A percentile compares a stretch with the other conserved stretches of the same genome.
Conservation (phyloP, 1,140 invertebrate genomes). For the Magallana gigas region DNA sequence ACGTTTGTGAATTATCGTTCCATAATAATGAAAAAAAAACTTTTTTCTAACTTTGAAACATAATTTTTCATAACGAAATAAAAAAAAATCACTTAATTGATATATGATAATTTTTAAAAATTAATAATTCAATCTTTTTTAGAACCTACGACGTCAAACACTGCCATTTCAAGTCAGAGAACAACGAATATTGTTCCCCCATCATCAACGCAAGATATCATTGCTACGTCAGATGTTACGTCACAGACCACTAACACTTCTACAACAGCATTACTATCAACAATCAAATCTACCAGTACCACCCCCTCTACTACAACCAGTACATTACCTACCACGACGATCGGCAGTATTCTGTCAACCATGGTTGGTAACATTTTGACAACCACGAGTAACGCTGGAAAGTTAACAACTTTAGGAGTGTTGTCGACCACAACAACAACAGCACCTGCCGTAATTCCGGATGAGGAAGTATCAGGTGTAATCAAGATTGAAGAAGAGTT, state of each 20-base stretch:
- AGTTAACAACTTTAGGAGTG: not conserved
- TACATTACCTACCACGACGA: not conserved
- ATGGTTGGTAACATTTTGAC: constrained; percentile 5
- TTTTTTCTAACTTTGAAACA: no score
- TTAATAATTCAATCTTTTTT: no score
- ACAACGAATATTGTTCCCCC: not conserved
- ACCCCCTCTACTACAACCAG: not conserved
- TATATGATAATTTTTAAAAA: no score
- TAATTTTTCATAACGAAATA: no score
- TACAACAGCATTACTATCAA: not conserved
- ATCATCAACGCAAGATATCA: not conserved
- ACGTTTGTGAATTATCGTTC: no score
- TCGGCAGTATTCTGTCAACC: not conserved
- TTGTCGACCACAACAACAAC: not conserved
- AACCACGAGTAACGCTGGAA: not conserved
- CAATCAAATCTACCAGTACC: not conserved
- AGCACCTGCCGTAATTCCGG: not conserved
- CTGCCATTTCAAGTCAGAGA: not conserved
- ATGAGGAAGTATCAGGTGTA: not conserved
- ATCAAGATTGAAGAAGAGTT: constrained; percentile 13
- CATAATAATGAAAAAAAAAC: no score
- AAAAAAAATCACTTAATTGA: no score
- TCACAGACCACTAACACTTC: not conserved
- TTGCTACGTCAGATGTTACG: not conserved
- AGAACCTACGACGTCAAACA: not conserved